Conservation (phyloP, 1,140 invertebrate genomes). For the Tetranychus cinnabarinus region DNA sequence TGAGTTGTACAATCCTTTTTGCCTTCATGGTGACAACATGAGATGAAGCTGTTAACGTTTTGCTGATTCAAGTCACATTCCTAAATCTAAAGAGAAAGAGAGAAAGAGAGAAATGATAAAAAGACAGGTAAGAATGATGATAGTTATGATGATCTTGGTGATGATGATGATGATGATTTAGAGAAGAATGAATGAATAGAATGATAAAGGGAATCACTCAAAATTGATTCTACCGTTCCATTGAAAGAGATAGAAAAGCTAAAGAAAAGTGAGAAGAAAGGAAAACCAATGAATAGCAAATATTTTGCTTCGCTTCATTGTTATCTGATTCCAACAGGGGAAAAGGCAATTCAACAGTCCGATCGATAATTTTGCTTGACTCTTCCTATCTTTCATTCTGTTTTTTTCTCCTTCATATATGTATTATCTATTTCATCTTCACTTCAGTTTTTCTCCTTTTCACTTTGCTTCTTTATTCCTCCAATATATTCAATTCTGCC, state of each 20-base stretch:
- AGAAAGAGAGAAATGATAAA: too few relatives aligned
- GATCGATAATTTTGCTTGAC: background rate
- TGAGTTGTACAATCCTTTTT: too few relatives aligned
- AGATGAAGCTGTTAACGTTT: too few relatives aligned
- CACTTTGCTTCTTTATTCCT: background rate
- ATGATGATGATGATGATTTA: background rate
- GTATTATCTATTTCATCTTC: background rate
- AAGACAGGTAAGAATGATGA: too few relatives aligned
- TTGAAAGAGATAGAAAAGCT: background rate
- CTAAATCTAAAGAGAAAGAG: background rate
- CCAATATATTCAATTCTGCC: background rate
- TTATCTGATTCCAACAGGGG: background rate
- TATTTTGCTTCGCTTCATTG: background rate
- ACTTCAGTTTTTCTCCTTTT: background rate
- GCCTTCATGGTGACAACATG: too few relatives aligned
- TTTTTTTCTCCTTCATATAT: background rate
- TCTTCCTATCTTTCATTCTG: background rate
- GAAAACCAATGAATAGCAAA: background rate
- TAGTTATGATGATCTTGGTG: background rate
- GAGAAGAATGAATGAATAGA: background rate
- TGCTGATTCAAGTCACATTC: too few relatives aligned
- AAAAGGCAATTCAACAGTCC: too few relatives aligned
- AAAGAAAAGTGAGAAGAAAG: background rate
- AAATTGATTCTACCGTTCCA: background rate
- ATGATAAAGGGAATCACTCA: background rate